phyloP scores from a whole-genome alignment of 2,888 invertebrate species.

The Adela reaumurella region DNA sequence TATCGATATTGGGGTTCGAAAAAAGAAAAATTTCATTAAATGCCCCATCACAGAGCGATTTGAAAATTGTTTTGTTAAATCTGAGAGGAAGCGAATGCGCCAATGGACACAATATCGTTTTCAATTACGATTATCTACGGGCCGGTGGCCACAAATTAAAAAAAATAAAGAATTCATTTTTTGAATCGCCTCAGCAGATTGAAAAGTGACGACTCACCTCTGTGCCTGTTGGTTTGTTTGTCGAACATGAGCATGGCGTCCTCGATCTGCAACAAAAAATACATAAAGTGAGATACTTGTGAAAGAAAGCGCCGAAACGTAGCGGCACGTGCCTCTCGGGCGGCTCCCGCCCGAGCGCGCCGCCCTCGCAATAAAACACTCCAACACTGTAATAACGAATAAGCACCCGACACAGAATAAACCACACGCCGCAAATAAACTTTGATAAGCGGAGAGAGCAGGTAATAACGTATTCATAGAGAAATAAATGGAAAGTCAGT shows the following conservation, averaged over 20 bases:
- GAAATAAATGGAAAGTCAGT: conserved; percentile 58
- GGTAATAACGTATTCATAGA: conserved; percentile 59
- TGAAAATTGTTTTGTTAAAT: no score
- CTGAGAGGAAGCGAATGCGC: no score
- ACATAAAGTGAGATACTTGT: conserved; percentile 31
- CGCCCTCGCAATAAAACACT: conserved; percentile 54
- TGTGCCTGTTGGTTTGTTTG: conserved; percentile 99
- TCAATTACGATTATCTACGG: no score
- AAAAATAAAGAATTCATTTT: no score
- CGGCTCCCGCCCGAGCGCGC: conserved; percentile 46
- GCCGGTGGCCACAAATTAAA: no score
- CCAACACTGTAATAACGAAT: conserved; percentile 54
- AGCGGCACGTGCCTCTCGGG: conserved; percentile 34
- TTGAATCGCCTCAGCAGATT: no score
- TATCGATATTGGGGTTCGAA: no score
- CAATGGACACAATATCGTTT: no score
- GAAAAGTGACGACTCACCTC: conserved; percentile 67
- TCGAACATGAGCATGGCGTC: conserved; percentile 99
- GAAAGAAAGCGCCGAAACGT: conserved; percentile 20
- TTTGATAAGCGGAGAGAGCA: conserved; percentile 57
- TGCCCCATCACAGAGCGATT: no score
- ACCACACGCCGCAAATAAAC: conserved; percentile 57
- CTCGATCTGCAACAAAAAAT: conserved; percentile 85
- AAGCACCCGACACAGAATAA: conserved; percentile 54
- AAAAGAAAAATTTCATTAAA: no score